Percentiles rank a stretch among this genome's conserved stretches.
These are phyloP conservation scores for human (Homo sapiens) DNA, from an alignment of 2,113 vertebrate species.

Conservation along the genomic window GRCh38 chr7:17141001-17141500, in stretches of 20 bases:
- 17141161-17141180: too few species aligned
- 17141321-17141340: background rate
- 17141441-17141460: background rate
- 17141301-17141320: background rate
- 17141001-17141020: too few species aligned
- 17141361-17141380: background rate
- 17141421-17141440: background rate
- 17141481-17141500: background rate
- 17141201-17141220: background rate
- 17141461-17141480: background rate
- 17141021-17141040: too few species aligned
- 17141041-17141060: too few species aligned
- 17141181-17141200: too few species aligned
- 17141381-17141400: background rate
- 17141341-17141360: background rate
- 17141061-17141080: too few species aligned
- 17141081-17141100: too few species aligned
- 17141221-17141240: background rate
- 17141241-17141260: constrained; percentile 33
- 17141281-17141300: background rate
- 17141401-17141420: background rate
- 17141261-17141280: constrained; percentile 30
- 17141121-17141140: too few species aligned
- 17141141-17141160: too few species aligned
- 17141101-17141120: too few species aligned